Conservation (phyloP, 2,888 invertebrate genomes). For the Anticlea derivata region DNA sequence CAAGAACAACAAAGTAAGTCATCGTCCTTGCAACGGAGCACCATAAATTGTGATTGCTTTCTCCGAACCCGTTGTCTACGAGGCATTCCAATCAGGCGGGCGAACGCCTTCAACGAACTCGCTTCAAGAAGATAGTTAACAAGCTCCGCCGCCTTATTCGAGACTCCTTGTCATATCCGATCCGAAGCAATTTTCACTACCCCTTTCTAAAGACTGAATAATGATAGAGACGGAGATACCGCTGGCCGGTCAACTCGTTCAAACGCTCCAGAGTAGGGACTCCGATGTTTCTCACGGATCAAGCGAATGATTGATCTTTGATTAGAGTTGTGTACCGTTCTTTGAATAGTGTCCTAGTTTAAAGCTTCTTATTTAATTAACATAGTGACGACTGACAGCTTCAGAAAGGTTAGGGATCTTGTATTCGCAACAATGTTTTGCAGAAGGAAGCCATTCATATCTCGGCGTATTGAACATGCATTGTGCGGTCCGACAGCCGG, state of each 20-base stretch:
- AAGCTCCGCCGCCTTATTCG: slow-evolving; percentile 49
- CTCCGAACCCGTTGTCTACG: slow-evolving; percentile 57
- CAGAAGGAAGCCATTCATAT: slow-evolving; percentile 13
- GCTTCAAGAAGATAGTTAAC: slow-evolving; percentile 53
- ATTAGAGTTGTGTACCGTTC: slow-evolving; percentile 35
- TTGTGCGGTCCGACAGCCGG: slow-evolving; percentile 46
- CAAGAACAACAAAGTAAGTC: slow-evolving; percentile 34
- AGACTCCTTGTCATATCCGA: slow-evolving; percentile 46
- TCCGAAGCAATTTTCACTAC: slow-evolving; percentile 35
- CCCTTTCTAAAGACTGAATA: slow-evolving; percentile 30
- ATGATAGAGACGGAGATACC: slow-evolving; percentile 33
- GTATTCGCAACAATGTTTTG: slow-evolving; percentile 1
- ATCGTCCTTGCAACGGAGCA: slow-evolving; percentile 43
- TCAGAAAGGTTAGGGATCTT: slow-evolving; percentile 9
- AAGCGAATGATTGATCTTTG: slow-evolving; percentile 39
- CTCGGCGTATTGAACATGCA: slow-evolving; percentile 12
- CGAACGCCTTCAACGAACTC: slow-evolving; percentile 51
- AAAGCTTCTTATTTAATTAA: slow-evolving; percentile 20
- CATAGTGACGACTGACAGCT: slow-evolving; percentile 8
- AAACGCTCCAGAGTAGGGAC: slow-evolving; percentile 35
- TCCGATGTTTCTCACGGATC: slow-evolving; percentile 37
- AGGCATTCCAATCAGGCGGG: slow-evolving; percentile 59
- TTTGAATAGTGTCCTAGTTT: slow-evolving; percentile 33
- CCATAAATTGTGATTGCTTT: slow-evolving; percentile 66
- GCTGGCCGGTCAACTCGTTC: slow-evolving; percentile 26